Evolutionary conservation across 2,888 invertebrate genomes (phyloP).

Genomic region (Pemphredon lugubris): DNA sequence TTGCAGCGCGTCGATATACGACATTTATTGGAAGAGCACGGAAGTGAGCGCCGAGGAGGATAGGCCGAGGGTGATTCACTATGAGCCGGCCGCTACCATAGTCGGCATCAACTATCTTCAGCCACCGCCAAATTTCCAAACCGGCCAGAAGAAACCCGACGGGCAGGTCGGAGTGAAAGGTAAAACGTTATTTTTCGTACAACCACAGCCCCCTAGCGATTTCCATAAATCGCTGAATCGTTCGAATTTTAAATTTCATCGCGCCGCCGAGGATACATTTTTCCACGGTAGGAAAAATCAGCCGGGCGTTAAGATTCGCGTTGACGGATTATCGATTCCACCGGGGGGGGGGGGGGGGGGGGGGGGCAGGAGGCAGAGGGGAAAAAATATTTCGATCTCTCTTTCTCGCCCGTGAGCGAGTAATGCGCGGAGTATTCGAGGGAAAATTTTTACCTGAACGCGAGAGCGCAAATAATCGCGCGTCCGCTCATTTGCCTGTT

Average conservation of each 20-base stretch:
- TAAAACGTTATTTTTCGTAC: no score
- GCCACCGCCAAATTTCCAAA: constrained; percentile 79
- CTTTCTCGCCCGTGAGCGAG: no score
- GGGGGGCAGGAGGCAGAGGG: no score
- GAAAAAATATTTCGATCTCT: no score
- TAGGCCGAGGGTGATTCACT: constrained; percentile 73
- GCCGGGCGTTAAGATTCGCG: no score
- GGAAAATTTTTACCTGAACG: background rate
- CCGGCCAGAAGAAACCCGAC: constrained; percentile 78
- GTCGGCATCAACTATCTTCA: constrained; percentile 78
- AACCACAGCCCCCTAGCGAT: no score
- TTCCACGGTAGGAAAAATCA: no score
- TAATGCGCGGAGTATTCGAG: no score
- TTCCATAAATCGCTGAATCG: background rate
- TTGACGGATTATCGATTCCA: no score
- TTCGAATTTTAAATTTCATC: background rate
- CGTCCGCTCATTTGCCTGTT: constrained; percentile 29
- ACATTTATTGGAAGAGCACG: constrained; percentile 86
- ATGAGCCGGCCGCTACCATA: constrained; percentile 75
- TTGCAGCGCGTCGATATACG: constrained; percentile 86
- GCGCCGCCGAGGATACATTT: no score
- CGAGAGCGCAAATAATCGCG: background rate
- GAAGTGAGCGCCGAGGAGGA: constrained; percentile 86
- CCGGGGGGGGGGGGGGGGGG: no score
- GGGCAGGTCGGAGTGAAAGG: constrained; percentile 79